These are phyloP conservation scores for Pyralis farinalis DNA, from an alignment of 2,888 invertebrate genomes.

Conservation along the genomic window DNA sequence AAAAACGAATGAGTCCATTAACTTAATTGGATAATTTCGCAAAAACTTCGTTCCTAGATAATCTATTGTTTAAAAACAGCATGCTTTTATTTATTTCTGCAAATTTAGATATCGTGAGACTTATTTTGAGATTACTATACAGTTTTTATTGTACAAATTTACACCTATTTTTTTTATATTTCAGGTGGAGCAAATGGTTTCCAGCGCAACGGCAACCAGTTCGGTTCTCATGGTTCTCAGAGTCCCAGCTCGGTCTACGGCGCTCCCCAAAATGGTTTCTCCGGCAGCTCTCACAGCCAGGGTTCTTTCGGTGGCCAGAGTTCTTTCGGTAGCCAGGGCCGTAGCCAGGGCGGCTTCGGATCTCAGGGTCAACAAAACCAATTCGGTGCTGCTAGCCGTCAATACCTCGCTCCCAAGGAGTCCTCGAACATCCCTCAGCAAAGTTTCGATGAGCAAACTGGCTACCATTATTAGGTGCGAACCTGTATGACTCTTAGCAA, in stretches of 20 bases:
- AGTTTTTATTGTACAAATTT: too few species aligned
- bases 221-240: conserved; percentile 13
- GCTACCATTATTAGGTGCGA: conserved; percentile 55
- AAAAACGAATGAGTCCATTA: too few species aligned
- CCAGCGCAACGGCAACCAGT: conserved; percentile 4
- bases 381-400: conserved; percentile 46
- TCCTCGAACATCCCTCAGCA: conserved; percentile 53
- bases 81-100: too few species aligned
- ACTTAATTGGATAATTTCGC: too few species aligned
- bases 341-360: conserved; percentile 12
- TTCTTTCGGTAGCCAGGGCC: background rate
- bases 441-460: conserved; percentile 61
- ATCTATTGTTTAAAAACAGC: too few species aligned
- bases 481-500: conserved; percentile 13
- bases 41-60: too few species aligned
- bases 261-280: conserved; percentile 15
- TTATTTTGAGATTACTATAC: too few species aligned
- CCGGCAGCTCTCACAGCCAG: conserved; percentile 6
- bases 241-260: conserved; percentile 24
- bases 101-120: too few species aligned
- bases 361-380: conserved; percentile 24
- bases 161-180: too few species aligned
- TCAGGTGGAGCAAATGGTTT: conserved; percentile 7
- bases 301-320: background rate
- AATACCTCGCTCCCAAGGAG: conserved; percentile 56